Conservation (phyloP, 2,113 vertebrate genomes). For the Paracanthobrama guichenoti region DNA sequence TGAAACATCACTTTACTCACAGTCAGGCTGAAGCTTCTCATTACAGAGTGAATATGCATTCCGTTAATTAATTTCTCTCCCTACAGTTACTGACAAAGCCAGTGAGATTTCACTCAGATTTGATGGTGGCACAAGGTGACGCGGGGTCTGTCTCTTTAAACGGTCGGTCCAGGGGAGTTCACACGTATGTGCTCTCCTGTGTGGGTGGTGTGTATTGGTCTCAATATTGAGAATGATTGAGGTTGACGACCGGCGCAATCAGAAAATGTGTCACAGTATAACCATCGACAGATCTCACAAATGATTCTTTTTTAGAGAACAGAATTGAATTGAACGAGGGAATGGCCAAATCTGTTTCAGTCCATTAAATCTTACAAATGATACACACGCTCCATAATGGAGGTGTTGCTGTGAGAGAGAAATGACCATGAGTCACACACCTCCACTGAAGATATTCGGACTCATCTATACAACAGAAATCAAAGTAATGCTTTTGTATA, state of each 20-base stretch:
- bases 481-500: conserved; percentile 22
- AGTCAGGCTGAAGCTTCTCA: not conserved
- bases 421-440: conserved; percentile 26
- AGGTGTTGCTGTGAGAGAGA: conserved; percentile 21
- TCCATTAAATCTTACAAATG: conserved; percentile 51
- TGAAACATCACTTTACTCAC: conserved; percentile 3
- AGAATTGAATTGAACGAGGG: conserved; percentile 41
- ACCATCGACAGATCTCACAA: conserved; percentile 18
- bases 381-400: conserved; percentile 41
- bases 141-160: not conserved
- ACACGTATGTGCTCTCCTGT: not conserved
- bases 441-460: conserved; percentile 8
- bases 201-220: not conserved
- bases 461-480: conserved; percentile 30
- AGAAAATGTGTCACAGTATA: conserved; percentile 32
- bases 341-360: conserved; percentile 37
- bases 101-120: not conserved
- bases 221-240: not conserved
- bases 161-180: not conserved
- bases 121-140: not conserved
- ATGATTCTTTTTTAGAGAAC: conserved; percentile 32
- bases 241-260: not conserved
- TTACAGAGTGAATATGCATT: not conserved
- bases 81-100: not conserved
- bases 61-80: not conserved